phyloP scores from a whole-genome alignment of 2,113 vertebrate genomes.

The Phalacrocorax brasilianus region DNA sequence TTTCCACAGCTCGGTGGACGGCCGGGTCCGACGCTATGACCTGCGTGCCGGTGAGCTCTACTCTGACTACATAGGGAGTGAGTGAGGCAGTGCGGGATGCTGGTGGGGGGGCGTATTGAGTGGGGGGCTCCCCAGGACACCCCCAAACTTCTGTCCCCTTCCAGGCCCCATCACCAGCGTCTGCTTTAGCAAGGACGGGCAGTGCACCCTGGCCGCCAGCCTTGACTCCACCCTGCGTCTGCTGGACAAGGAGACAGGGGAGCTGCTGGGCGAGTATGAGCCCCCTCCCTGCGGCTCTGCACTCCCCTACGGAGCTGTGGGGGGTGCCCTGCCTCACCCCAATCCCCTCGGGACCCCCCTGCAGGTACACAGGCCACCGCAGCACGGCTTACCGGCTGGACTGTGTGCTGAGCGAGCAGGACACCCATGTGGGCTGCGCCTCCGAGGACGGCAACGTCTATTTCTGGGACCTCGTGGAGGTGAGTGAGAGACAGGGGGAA shows the following conservation, averaged over 20 bases:
- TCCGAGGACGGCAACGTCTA: slow-evolving; percentile 92
- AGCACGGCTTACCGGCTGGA: slow-evolving; percentile 91
- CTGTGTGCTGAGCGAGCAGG: slow-evolving; percentile 86
- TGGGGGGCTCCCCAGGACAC: accelerated
- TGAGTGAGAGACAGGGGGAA: neutral
- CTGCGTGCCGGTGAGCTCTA: slow-evolving; percentile 87
- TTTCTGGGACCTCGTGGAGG: slow-evolving; percentile 94
- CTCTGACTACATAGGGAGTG: slow-evolving; percentile 89
- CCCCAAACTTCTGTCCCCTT: accelerated
- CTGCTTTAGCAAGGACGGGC: slow-evolving; percentile 90
- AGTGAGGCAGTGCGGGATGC: slow-evolving; percentile 22
- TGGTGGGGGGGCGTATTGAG: too few relatives aligned
- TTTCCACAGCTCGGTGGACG: slow-evolving; percentile 79
- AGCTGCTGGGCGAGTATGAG: slow-evolving; percentile 89
- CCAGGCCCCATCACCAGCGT: slow-evolving; percentile 93
- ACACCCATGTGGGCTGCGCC: slow-evolving; percentile 89
- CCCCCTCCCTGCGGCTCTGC: accelerated
- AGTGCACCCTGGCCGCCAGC: slow-evolving; percentile 84
- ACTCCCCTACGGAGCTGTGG: accelerated
- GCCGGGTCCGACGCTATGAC: slow-evolving; percentile 85
- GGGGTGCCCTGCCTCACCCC: accelerated
- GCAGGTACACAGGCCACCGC: slow-evolving; percentile 84
- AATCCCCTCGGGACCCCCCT: accelerated
- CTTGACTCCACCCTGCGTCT: slow-evolving; percentile 87
- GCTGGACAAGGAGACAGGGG: slow-evolving; percentile 90